Percentiles rank a stretch among this genome's conserved stretches.
These are phyloP conservation scores for Drosophila hydei DNA, from an alignment of 1,140 invertebrate species.

Conservation along the genomic window DNA sequence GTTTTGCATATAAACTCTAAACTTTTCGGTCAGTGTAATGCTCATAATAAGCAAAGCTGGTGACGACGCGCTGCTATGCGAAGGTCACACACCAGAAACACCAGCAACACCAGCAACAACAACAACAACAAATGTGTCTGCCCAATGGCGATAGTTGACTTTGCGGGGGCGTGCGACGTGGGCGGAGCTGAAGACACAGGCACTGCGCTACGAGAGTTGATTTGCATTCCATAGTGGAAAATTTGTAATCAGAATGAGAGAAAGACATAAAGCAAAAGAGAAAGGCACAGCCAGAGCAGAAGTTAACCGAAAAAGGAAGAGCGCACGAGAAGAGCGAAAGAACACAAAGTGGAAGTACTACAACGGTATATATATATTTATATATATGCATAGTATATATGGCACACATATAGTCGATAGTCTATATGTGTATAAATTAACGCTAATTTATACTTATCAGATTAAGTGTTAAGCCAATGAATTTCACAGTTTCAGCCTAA, in stretches of 20 bases:
- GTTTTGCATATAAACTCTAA: no score
- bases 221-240: slow-evolving; percentile 49
- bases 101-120: slow-evolving; percentile 26
- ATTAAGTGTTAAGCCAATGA: background rate
- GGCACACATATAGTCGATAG: no score
- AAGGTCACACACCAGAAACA: slow-evolving; percentile 63
- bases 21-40: slow-evolving; percentile 48
- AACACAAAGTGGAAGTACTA: background rate
- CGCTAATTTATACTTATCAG: no score
- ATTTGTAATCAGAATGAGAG: slow-evolving; percentile 29
- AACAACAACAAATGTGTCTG: slow-evolving; percentile 28
- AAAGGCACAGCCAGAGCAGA: background rate
- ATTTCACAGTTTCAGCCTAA: background rate
- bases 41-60: slow-evolving; percentile 76
- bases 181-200: slow-evolving; percentile 42
- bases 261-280: background rate
- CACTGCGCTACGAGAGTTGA: slow-evolving; percentile 27
- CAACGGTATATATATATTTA: background rate
- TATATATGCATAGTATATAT: no score
- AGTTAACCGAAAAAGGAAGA: background rate
- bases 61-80: slow-evolving; percentile 76
- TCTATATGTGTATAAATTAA: no score
- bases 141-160: slow-evolving; percentile 29
- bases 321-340: background rate
- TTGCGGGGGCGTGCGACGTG: slow-evolving; percentile 13